These are phyloP conservation scores for Pithys albifrons DNA, from an alignment of 2,113 vertebrate species.

Conservation along the genomic window DNA sequence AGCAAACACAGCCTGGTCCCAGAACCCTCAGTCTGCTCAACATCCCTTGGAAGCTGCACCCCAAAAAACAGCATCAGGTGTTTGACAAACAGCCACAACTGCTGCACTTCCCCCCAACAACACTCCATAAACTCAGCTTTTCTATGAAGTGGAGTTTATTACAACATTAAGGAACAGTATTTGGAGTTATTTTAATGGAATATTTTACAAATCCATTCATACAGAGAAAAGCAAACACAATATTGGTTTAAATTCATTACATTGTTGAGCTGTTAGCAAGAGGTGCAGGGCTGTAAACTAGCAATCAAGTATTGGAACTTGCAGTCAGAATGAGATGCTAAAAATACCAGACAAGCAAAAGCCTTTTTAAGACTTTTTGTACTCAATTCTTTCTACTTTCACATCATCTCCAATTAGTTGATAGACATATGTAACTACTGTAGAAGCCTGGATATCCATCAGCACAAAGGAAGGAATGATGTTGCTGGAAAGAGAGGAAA, in stretches of 20 bases:
- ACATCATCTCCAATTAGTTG: slow-evolving; percentile 97
- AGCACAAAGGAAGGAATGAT: slow-evolving; percentile 98
- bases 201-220: slow-evolving; percentile 73
- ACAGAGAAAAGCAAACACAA: slow-evolving; percentile 54
- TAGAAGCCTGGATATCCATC: slow-evolving; percentile 99
- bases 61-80: not conserved
- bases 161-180: slow-evolving; percentile 41
- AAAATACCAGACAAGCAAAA: slow-evolving; percentile 56
- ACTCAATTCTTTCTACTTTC: slow-evolving; percentile 99
- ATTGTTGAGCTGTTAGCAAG: slow-evolving; percentile 58
- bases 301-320: slow-evolving; percentile 56
- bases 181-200: slow-evolving; percentile 34
- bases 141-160: slow-evolving; percentile 73
- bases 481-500: slow-evolving; percentile 80
- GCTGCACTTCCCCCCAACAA: not conserved
- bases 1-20: not conserved
- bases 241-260: slow-evolving; percentile 53
- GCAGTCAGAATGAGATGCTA: slow-evolving; percentile 53
- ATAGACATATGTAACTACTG: slow-evolving; percentile 97
- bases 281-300: slow-evolving; percentile 66
- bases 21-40: not conserved
- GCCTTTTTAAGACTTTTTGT: slow-evolving; percentile 91
- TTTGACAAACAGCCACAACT: not conserved
- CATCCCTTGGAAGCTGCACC: not conserved
- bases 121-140: not conserved